phyloP scores from a whole-genome alignment of 2,797 vertebrate species.

The Cercopithecus diana region DNA sequence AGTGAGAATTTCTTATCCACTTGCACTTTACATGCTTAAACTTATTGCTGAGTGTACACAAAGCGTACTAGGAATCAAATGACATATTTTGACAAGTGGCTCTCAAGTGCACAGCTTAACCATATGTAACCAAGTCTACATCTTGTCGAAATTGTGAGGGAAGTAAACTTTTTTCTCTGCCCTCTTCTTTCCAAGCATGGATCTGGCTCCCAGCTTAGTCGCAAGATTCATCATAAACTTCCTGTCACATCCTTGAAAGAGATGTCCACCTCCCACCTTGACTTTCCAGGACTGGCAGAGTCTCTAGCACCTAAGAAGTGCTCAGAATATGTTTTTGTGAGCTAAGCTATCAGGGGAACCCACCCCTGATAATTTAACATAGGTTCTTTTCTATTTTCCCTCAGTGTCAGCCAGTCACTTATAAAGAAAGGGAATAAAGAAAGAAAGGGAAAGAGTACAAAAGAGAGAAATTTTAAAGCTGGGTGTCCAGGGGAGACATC shows the following conservation, averaged over 20 bases:
- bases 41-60: conserved; percentile 18
- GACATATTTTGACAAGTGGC: conserved; percentile 36
- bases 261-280: not conserved
- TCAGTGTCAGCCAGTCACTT: no score
- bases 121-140: not conserved
- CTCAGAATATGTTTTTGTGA: not conserved
- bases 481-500: no score
- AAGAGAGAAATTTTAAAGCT: no score
- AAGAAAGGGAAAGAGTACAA: no score
- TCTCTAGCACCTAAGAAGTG: not conserved
- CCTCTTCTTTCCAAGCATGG: not conserved
- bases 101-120: conserved; percentile 36
- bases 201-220: not conserved
- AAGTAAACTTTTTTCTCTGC: not conserved
- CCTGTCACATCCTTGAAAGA: not conserved
- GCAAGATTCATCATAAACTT: not conserved
- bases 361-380: no score
- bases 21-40: not conserved
- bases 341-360: not conserved
- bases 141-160: not conserved
- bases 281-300: not conserved
- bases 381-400: no score
- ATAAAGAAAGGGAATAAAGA: no score
- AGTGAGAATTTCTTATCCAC: not conserved
- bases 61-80: conserved; percentile 20